phyloP scores from a whole-genome alignment of 2,888 invertebrate species.

The Elmis aenea region DNA sequence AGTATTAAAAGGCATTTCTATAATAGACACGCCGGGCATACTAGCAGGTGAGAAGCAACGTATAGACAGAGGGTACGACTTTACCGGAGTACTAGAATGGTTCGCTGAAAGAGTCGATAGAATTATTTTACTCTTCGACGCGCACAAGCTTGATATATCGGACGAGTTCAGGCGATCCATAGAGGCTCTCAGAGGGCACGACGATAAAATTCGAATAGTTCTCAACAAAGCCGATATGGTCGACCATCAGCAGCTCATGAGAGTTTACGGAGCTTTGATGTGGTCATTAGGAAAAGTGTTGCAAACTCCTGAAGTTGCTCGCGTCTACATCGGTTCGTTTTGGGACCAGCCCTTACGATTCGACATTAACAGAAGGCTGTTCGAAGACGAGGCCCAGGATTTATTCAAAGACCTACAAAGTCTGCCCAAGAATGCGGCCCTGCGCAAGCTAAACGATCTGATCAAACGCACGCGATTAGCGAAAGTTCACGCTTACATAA shows the following conservation, averaged over 20 bases:
- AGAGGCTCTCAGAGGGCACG: conserved; percentile 90
- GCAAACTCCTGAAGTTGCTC: conserved; percentile 97
- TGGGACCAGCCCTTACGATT: conserved; percentile 96
- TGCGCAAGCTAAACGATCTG: conserved; percentile 94
- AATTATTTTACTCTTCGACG: conserved; percentile 95
- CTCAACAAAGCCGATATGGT: conserved; percentile 99
- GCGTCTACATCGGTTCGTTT: conserved; percentile 98
- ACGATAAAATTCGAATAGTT: conserved; percentile 96
- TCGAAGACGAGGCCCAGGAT: conserved; percentile 94
- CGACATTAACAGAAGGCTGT: conserved; percentile 86
- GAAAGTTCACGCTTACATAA: conserved; percentile 97
- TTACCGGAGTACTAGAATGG: conserved; percentile 98
- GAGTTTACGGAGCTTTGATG: conserved; percentile 98
- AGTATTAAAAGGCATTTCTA: conserved; percentile 90
- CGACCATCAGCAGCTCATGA: conserved; percentile 97
- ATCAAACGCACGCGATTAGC: conserved; percentile 95
- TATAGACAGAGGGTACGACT: conserved; percentile 90
- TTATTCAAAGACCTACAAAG: conserved; percentile 91
- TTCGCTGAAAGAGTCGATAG: conserved; percentile 98
- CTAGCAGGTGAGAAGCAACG: conserved; percentile 83
- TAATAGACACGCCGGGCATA: conserved; percentile 96
- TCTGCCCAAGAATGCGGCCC: conserved; percentile 90
- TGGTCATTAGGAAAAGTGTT: conserved; percentile 98
- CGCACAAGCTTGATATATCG: conserved; percentile 98
- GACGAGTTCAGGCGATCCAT: conserved; percentile 97